These are phyloP conservation scores for Malaclemys terrapin DNA, from an alignment of 2,113 vertebrate genomes.

Conservation along the genomic window DNA sequence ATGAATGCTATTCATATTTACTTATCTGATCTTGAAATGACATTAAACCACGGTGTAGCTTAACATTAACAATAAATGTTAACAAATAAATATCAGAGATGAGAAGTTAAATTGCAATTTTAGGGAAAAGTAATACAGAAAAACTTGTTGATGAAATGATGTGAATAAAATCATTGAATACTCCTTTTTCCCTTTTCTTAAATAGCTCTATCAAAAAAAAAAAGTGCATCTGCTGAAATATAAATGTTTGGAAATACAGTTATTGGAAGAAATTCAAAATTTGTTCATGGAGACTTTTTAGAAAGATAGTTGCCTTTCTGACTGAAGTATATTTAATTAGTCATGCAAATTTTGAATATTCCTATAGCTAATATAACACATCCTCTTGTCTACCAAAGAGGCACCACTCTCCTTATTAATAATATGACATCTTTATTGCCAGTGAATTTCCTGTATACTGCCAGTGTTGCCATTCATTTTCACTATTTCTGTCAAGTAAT, in stretches of 20 bases:
- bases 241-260: neutral
- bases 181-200: neutral
- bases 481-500: neutral
- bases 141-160: neutral
- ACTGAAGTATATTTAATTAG: neutral
- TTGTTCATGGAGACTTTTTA: neutral
- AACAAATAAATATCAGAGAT: neutral
- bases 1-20: neutral
- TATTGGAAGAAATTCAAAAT: neutral
- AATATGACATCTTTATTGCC: neutral
- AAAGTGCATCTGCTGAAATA: neutral
- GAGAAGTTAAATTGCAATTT: neutral
- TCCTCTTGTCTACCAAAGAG: neutral
- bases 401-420: neutral
- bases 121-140: neutral
- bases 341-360: neutral
- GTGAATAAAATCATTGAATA: neutral
- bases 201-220: neutral
- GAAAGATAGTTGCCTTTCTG: neutral
- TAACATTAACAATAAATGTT: conserved; percentile 2
- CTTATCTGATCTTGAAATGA: neutral
- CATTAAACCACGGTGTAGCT: neutral
- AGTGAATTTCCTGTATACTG: neutral
- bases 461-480: neutral
- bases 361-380: neutral